A percentile compares a stretch with the other conserved stretches of the same genome.
Conservation (phyloP, 2,888 invertebrate species). For the Drosophila crucigera region DNA sequence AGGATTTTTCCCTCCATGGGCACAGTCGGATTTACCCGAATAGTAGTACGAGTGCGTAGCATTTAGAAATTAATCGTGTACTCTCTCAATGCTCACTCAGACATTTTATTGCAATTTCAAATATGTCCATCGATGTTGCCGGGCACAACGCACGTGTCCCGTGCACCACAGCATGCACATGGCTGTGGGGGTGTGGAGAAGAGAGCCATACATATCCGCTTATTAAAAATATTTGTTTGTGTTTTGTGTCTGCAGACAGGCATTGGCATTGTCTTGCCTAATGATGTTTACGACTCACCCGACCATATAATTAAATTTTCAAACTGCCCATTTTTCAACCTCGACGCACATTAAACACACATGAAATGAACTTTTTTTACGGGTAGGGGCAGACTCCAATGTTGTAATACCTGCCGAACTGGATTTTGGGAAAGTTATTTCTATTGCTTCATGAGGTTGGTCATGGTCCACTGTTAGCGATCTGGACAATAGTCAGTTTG, state of each 20-base stretch:
- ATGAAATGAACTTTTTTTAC: constrained; percentile 8
- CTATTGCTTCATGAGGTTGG: background rate
- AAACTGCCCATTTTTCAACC: constrained; percentile 47
- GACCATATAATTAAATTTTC: constrained; percentile 71
- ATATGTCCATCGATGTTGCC: constrained; percentile 57
- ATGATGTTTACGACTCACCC: constrained; percentile 64
- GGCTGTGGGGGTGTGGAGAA: no score
- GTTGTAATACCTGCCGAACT: background rate
- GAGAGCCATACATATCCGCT: constrained; percentile 40
- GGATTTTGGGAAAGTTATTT: background rate
- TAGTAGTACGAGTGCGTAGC: constrained; percentile 12
- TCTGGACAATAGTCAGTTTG: background rate
- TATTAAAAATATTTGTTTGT: constrained; percentile 76
- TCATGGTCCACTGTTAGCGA: background rate
- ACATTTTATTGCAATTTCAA: constrained; percentile 77
- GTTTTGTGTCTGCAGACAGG: constrained; percentile 24
- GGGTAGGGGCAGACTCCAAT: background rate
- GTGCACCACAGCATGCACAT: constrained; percentile 1
- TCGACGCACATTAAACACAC: constrained; percentile 42
- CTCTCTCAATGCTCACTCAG: constrained; percentile 68
- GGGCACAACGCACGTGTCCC: constrained; percentile 56
- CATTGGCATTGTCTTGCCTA: constrained; percentile 65
- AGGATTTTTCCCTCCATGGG: constrained; percentile 62
- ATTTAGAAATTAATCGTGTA: constrained; percentile 70
- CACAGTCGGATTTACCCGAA: constrained; percentile 10